Percentiles rank a stretch among this genome's conserved stretches.
Conservation (phyloP, 2,797 vertebrate genomes). For the Rhinichthys osculus region DNA sequence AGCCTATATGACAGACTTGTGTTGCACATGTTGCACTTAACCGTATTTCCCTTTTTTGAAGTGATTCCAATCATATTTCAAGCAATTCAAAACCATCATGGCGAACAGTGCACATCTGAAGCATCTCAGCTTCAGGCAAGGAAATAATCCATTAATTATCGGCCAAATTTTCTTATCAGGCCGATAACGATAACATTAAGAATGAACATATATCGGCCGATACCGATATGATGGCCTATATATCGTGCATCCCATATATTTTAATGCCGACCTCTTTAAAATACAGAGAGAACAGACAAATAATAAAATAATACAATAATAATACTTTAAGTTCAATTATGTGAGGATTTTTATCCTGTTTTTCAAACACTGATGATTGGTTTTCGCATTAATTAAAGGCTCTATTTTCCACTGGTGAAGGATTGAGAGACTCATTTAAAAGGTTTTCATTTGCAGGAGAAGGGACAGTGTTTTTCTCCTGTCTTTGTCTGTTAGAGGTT, state of each 20-base stretch:
- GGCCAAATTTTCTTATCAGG: too few relatives aligned
- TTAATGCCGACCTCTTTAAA: background rate
- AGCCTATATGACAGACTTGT: too few relatives aligned
- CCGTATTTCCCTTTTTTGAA: too few relatives aligned
- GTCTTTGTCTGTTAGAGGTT: conserved; percentile 35
- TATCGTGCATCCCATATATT: background rate
- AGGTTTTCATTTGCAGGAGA: conserved; percentile 31
- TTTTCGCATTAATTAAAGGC: conserved; percentile 23
- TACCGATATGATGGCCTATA: too few relatives aligned
- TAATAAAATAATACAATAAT: background rate
- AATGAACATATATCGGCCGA: too few relatives aligned
- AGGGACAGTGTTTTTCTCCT: conserved; percentile 21
- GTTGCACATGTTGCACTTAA: too few relatives aligned
- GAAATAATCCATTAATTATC: too few relatives aligned
- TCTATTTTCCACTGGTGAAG: background rate
- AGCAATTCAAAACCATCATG: too few relatives aligned
- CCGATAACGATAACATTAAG: too few relatives aligned
- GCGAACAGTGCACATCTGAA: too few relatives aligned
- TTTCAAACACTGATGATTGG: background rate
- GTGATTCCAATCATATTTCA: too few relatives aligned
- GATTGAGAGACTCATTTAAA: conserved; percentile 36
- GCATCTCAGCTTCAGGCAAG: too few relatives aligned
- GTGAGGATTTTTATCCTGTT: conserved; percentile 7
- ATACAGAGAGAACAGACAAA: background rate
- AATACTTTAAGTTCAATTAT: background rate